A percentile compares a stretch with the other conserved stretches of the same genome.
These are phyloP conservation scores for Lordiphosa andalusiaca DNA, from an alignment of 2,888 invertebrate genomes.

Conservation along the genomic window DNA sequence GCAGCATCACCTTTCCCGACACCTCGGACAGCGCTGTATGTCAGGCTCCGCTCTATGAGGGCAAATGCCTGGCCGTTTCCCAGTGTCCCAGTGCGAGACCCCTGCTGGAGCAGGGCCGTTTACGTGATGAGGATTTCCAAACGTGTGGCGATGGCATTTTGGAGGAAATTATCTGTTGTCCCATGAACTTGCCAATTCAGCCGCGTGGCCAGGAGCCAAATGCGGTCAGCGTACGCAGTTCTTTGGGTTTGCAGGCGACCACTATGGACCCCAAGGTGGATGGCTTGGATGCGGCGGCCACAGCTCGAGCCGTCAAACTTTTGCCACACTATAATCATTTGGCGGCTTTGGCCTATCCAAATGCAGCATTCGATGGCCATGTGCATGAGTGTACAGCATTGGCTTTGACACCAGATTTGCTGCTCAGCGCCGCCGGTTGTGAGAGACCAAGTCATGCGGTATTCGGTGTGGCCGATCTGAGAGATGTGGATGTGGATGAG, in stretches of 20 bases:
- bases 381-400: constrained; percentile 52
- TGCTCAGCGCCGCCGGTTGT: constrained; percentile 50
- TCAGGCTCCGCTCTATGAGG: constrained; percentile 54
- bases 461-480: constrained; percentile 54
- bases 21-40: constrained; percentile 20
- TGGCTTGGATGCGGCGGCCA: constrained; percentile 11
- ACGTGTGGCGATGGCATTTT: constrained; percentile 41
- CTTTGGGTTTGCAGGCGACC: neutral
- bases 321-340: constrained; percentile 45
- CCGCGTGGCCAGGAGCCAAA: constrained; percentile 26
- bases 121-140: constrained; percentile 41
- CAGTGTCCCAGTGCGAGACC: constrained; percentile 35
- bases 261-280: neutral
- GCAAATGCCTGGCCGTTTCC: constrained; percentile 39
- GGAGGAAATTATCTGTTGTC: constrained; percentile 65
- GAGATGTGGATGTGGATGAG: constrained; percentile 50
- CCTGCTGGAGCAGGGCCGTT: constrained; percentile 40
- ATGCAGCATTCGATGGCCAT: constrained; percentile 54
- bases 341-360: constrained; percentile 52
- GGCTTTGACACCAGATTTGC: constrained; percentile 34
- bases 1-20: constrained; percentile 7
- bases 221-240: constrained; percentile 1
- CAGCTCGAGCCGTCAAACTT: constrained; percentile 19
- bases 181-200: constrained; percentile 41
- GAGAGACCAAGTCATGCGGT: constrained; percentile 51